phyloP scores from a whole-genome alignment of 2,113 vertebrate genomes.

The Cephalopholis sonnerati region DNA sequence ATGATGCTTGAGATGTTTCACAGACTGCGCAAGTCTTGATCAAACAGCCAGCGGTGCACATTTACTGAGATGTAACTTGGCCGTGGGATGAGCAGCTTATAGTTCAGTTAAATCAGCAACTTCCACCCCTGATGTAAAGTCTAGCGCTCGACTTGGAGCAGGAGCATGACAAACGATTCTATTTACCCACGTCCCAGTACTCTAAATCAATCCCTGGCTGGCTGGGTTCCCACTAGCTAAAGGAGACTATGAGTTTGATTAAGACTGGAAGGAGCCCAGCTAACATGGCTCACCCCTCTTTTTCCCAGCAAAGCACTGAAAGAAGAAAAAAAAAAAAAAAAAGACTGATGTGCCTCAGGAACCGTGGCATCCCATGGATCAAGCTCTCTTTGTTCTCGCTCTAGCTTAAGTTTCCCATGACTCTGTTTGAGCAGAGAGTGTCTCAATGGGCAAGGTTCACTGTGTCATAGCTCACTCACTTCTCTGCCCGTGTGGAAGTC shows the following conservation, averaged over 20 bases:
- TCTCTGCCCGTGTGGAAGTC: conserved; percentile 65
- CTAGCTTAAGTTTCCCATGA: conserved; percentile 83
- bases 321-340: conserved; percentile 13
- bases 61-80: conserved; percentile 53
- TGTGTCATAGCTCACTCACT: conserved; percentile 71
- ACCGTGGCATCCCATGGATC: conserved; percentile 81
- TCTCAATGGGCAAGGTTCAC: conserved; percentile 78
- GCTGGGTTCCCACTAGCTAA: conserved; percentile 76
- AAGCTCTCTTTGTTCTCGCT: conserved; percentile 80
- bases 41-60: conserved; percentile 53
- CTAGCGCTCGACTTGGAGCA: conserved; percentile 49
- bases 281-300: conserved; percentile 72
- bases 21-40: conserved; percentile 32
- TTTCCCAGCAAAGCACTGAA: conserved; percentile 69
- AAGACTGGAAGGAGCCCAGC: conserved; percentile 77
- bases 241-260: conserved; percentile 76
- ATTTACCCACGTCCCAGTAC: conserved; percentile 80
- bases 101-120: conserved; percentile 73
- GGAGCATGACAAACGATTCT: conserved; percentile 79
- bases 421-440: conserved; percentile 76
- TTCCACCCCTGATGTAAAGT: conserved; percentile 71
- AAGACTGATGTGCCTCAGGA: conserved; percentile 79
- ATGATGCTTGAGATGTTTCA: conserved; percentile 26
- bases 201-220: conserved; percentile 79
- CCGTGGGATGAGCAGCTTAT: conserved; percentile 59